phyloP scores from a whole-genome alignment of 2,797 vertebrate species.

The Crocodylus rhombifer region DNA sequence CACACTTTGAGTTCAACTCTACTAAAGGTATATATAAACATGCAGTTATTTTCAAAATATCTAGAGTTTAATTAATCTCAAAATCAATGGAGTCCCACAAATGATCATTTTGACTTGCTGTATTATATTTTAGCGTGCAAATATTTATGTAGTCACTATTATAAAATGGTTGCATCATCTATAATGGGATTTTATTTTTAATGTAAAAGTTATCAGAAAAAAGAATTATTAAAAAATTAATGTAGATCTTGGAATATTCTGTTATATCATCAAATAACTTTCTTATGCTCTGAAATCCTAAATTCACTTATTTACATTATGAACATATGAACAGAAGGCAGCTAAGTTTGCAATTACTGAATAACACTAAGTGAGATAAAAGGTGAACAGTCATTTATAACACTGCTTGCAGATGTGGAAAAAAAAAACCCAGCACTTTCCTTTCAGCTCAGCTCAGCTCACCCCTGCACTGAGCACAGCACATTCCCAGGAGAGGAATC shows the following conservation, averaged over 20 bases:
- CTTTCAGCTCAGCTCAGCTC: no score
- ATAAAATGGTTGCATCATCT: no score
- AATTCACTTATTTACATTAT: background rate
- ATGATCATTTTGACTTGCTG: background rate
- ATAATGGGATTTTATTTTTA: background rate
- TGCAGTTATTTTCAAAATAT: background rate
- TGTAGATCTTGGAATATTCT: background rate
- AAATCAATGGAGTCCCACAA: background rate
- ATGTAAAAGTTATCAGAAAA: constrained; percentile 7
- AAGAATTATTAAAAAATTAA: background rate
- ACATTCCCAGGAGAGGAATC: no score
- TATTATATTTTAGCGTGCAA: background rate
- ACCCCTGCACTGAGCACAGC: no score
- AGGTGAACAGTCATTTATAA: background rate
- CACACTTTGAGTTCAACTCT: accelerated
- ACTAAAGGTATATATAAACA: background rate
- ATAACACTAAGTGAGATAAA: background rate
- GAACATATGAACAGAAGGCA: background rate
- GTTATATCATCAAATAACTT: background rate
- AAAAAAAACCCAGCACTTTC: no score
- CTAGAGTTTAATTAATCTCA: background rate
- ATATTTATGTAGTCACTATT: background rate
- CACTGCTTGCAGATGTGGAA: no score
- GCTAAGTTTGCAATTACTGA: background rate
- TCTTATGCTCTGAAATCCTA: background rate